A percentile compares a stretch with the other conserved stretches of the same genome.
Conservation (phyloP, 2,888 invertebrate species). For the Taphrorychus bicolor region DNA sequence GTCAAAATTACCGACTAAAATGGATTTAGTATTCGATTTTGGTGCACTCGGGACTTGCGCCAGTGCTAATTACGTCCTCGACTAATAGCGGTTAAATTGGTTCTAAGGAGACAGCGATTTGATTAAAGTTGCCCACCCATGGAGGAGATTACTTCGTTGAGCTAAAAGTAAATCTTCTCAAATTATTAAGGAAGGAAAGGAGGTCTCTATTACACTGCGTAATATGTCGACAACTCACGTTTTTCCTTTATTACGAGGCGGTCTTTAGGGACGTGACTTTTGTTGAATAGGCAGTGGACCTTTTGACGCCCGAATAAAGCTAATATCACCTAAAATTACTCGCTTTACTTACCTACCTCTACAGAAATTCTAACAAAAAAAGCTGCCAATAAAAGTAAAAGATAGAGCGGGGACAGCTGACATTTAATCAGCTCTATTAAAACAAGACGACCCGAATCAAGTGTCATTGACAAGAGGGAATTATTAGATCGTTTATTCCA, state of each 20-base stretch:
- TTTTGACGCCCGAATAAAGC: not conserved
- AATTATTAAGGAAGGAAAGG: not conserved
- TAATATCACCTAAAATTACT: not conserved
- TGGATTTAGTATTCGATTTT: conserved; percentile 1
- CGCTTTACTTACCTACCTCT: not conserved
- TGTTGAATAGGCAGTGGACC: conserved; percentile 9
- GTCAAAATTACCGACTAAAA: not conserved
- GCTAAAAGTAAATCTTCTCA: not conserved
- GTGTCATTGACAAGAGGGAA: not conserved
- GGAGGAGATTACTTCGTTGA: no score
- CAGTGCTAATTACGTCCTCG: not conserved
- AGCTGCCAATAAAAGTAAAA: not conserved
- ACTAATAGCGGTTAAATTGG: not conserved
- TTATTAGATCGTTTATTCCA: conserved; percentile 8
- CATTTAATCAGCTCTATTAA: not conserved
- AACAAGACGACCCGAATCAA: not conserved
- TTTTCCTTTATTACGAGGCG: conserved; percentile 9
- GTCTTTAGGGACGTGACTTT: conserved; percentile 25
- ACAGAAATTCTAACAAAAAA: not conserved
- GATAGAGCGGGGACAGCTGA: not conserved
- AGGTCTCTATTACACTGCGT: conserved; percentile 4
- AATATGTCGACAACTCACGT: conserved; percentile 1
- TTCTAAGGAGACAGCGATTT: not conserved
- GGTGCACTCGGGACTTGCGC: not conserved
- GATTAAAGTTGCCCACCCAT: not conserved